Evolutionary conservation across 2,113 vertebrate genomes (phyloP).

Genomic region (Oplegnathus fasciatus): DNA sequence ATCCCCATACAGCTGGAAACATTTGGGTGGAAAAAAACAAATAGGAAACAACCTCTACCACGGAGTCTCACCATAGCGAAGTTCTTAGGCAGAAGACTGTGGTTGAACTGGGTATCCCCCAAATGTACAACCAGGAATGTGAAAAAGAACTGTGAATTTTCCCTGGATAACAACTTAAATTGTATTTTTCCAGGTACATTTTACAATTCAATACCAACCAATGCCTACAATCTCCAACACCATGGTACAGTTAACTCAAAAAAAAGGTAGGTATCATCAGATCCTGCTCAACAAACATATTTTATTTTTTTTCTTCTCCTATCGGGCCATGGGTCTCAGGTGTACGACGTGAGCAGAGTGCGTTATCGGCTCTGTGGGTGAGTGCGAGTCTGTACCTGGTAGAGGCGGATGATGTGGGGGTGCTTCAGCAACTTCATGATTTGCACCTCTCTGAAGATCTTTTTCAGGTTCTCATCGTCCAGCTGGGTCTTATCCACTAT

Average conservation of each 20-base stretch:
- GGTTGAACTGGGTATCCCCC: neutral
- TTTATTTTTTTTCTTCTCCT: conserved; percentile 9
- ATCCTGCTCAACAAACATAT: conserved; percentile 11
- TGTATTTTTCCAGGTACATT: neutral
- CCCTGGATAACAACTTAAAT: neutral
- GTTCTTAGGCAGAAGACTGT: neutral
- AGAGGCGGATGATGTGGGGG: conserved; percentile 97
- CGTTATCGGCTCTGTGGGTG: conserved; percentile 44
- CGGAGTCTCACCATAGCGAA: neutral
- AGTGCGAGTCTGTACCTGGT: conserved; percentile 88
- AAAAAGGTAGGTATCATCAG: neutral
- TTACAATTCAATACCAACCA: neutral
- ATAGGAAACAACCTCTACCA: conserved; percentile 5
- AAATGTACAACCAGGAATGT: neutral
- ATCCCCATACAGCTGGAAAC: conserved; percentile 2
- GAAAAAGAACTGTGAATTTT: neutral
- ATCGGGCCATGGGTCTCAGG: conserved; percentile 17
- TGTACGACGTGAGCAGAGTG: conserved; percentile 30
- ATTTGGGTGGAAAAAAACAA: conserved; percentile 2
- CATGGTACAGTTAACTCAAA: neutral
- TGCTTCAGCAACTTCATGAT: conserved; percentile 99
- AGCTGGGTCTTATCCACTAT: conserved; percentile 99
- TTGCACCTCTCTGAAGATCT: conserved; percentile 98
- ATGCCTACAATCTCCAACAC: neutral
- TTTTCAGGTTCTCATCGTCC: conserved; percentile 99